A percentile compares a stretch with the other conserved stretches of the same genome.
phyloP scores from a whole-genome alignment of 2,888 invertebrate species.

The Lithodes maja region DNA sequence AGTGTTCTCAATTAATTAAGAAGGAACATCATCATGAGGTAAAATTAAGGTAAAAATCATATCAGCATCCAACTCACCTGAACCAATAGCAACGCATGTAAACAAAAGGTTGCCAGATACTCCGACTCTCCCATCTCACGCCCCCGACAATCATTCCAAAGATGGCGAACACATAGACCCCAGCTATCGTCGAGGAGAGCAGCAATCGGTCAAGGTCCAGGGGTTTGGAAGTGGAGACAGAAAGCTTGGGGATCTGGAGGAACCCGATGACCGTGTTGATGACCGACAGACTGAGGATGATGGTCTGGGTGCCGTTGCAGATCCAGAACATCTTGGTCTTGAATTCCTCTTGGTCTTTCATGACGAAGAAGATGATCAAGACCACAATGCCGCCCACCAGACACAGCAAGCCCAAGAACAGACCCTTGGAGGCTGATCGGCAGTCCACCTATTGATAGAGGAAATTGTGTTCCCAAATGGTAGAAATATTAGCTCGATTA shows the following conservation, averaged over 20 bases:
- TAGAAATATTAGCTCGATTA: too few relatives aligned
- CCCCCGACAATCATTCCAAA: conserved; percentile 76
- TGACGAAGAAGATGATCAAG: conserved; percentile 78
- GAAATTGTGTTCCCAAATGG: too few relatives aligned
- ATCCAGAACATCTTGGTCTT: conserved; percentile 77
- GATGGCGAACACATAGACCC: conserved; percentile 77
- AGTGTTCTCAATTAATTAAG: too few relatives aligned
- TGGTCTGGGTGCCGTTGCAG: conserved; percentile 76
- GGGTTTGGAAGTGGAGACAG: conserved; percentile 74
- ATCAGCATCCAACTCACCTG: conserved; percentile 74
- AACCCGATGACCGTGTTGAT: conserved; percentile 76
- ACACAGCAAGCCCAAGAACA: conserved; percentile 78
- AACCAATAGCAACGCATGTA: conserved; percentile 76
- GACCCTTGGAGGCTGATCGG: conserved; percentile 78
- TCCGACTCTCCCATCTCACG: conserved; percentile 72
- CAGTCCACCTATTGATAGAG: conserved; percentile 75
- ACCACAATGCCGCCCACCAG: conserved; percentile 78
- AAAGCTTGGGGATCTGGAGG: conserved; percentile 76
- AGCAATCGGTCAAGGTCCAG: conserved; percentile 76
- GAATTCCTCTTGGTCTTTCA: conserved; percentile 77
- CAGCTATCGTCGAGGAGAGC: conserved; percentile 76
- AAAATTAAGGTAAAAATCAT: too few relatives aligned
- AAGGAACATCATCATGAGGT: too few relatives aligned
- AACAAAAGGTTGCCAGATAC: conserved; percentile 76
- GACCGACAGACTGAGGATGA: conserved; percentile 75